phyloP scores from a whole-genome alignment of 2,888 invertebrate genomes.

The Gortyna flavago region DNA sequence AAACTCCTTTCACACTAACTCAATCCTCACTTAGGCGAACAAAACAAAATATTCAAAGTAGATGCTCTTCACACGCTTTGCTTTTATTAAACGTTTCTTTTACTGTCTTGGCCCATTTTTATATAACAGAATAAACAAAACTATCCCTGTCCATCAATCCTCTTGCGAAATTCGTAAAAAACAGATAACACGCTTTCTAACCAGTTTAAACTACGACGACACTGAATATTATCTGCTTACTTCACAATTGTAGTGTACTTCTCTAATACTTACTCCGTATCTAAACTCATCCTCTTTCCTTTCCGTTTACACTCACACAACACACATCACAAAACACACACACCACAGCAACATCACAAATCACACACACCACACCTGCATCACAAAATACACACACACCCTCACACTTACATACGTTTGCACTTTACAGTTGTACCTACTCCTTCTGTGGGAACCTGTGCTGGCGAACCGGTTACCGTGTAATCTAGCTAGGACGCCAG shows the following conservation, averaged over 20 bases:
- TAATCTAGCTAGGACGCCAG: too few species aligned
- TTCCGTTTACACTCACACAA: neutral
- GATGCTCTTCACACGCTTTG: neutral
- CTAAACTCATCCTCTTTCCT: neutral
- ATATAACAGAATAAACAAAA: neutral
- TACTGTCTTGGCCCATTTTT: neutral
- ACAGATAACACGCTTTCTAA: neutral
- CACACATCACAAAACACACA: too few species aligned
- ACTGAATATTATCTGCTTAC: neutral
- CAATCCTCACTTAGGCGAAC: neutral
- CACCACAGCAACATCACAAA: too few species aligned
- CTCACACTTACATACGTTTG: too few species aligned
- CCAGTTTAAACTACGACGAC: neutral
- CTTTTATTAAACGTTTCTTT: neutral
- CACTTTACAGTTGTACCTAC: too few species aligned
- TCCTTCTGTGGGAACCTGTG: too few species aligned
- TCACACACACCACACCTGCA: too few species aligned
- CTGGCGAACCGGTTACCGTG: too few species aligned
- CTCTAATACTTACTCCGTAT: too few species aligned
- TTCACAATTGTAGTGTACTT: too few species aligned
- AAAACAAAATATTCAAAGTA: neutral
- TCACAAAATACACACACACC: too few species aligned
- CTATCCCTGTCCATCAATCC: neutral
- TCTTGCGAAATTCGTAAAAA: neutral
- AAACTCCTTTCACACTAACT: neutral